Evolutionary conservation across 2,888 invertebrate genomes (phyloP).

Genomic region (Xanthia icteritia): DNA sequence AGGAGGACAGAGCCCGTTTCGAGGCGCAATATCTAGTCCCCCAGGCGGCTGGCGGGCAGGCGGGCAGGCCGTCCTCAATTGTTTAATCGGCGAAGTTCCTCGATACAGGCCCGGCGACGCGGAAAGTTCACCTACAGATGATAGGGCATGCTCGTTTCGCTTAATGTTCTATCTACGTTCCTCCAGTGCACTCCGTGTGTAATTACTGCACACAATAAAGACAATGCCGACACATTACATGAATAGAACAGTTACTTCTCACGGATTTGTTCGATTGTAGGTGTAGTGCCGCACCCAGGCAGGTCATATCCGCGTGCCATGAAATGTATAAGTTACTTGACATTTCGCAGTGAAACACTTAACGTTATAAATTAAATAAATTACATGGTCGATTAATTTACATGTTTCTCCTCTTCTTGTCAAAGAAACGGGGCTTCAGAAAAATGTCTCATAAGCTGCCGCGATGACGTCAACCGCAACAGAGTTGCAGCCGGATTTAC

Average conservation of each 20-base stretch:
- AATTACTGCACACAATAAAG: slow-evolving; percentile 74
- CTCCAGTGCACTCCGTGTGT: slow-evolving; percentile 74
- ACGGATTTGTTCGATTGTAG: slow-evolving; percentile 50
- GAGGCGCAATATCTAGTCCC: slow-evolving; percentile 76
- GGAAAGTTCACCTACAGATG: slow-evolving; percentile 80
- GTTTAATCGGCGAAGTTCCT: slow-evolving; percentile 85
- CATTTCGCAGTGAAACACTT: slow-evolving; percentile 4
- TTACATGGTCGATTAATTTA: neutral
- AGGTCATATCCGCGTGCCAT: slow-evolving; percentile 45
- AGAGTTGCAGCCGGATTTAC: slow-evolving; percentile 13
- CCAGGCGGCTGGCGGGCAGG: slow-evolving; percentile 62
- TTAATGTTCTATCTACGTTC: slow-evolving; percentile 76
- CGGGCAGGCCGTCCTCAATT: slow-evolving; percentile 75
- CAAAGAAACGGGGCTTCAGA: slow-evolving; percentile 4
- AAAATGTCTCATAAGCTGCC: neutral
- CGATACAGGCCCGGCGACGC: slow-evolving; percentile 81
- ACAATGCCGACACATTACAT: slow-evolving; percentile 65
- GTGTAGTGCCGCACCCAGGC: slow-evolving; percentile 22
- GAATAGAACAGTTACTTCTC: slow-evolving; percentile 48
- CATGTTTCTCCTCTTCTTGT: neutral
- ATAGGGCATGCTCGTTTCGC: slow-evolving; percentile 81
- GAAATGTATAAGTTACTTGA: slow-evolving; percentile 32
- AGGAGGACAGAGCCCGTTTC: slow-evolving; percentile 60
- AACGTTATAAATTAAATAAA: slow-evolving; percentile 8
- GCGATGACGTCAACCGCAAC: slow-evolving; percentile 13